Evolutionary conservation across 2,113 vertebrate genomes (phyloP), one percentile per base, ranked within the genome.

Genomic region (Eurystomus gularis): DNA sequence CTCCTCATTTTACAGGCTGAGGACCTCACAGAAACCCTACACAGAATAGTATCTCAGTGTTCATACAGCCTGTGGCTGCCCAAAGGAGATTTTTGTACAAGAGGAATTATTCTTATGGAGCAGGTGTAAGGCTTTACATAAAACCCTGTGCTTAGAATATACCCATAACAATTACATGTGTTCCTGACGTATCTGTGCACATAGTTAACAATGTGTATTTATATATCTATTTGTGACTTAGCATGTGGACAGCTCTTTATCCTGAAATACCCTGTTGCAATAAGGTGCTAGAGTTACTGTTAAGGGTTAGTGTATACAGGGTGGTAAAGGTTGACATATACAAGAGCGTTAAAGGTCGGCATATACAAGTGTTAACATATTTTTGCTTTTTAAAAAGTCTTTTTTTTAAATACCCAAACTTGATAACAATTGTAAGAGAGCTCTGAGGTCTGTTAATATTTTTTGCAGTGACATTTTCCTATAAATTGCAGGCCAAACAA

Each of bases 401-500:
- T 42, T 60, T 48, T 8, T 46, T 84, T 86, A 84, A 71, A 84
- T 14, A 18, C 3, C 17, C 39, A 17, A 66, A 80, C 17, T 71
- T 58, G n/a, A 39, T 19, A 66, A 70, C 17, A 0, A 73, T 54
- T 79, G 91, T 33, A 90, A 72, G 73, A 83, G 9, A 69, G 17
- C 86, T 93, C 19, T 37, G 46, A 78, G 15, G 40, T 64, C 17
- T 55, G 55, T 44, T 6, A 55, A 13, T 44, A 10, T 7, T 64
- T 87, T 82, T 71, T 82, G 24, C 23, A 49, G 20, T 85, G 54
- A 90, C 3, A 3, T 62, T 91, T 95, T 80, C 28, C 62, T 84
- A 61, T n/a, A 52, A 69, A 62, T 40, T 82, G 33, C 62, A 98
- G 97, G 92, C 49, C 81, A 96, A 46, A 52, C 77, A 57, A 69